These are phyloP conservation scores for Oeneis ivallda DNA, from an alignment of 2,888 invertebrate genomes.

Conservation along the genomic window DNA sequence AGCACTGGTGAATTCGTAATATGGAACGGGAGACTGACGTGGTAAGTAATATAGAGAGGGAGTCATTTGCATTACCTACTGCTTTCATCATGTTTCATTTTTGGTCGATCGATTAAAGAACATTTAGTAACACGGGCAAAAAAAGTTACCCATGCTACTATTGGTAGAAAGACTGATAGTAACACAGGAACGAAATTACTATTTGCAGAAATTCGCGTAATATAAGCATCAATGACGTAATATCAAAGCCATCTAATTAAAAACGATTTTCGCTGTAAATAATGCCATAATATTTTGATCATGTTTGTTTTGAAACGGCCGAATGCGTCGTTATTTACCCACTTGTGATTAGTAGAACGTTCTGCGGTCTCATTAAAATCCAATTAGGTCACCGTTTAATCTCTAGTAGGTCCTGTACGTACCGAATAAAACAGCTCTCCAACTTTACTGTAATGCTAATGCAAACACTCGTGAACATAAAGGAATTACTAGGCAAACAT, in stretches of 20 bases:
- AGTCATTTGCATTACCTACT: not conserved
- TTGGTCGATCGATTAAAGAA: too few species aligned
- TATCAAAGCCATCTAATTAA: not conserved
- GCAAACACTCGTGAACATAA: constrained; percentile 20
- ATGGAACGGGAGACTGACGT: too few species aligned
- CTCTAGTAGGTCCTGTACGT: constrained; percentile 33
- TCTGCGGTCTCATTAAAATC: constrained; percentile 59
- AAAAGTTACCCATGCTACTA: too few species aligned
- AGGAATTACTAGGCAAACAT: not conserved
- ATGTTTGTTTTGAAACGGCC: constrained; percentile 8
- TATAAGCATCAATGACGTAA: too few species aligned
- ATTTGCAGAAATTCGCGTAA: too few species aligned
- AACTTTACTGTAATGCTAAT: constrained; percentile 24
- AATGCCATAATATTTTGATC: constrained; percentile 2
- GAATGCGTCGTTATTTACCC: constrained; percentile 28
- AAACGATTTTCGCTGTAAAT: not conserved
- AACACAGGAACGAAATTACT: not conserved
- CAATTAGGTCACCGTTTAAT: constrained; percentile 60
- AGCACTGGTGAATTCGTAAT: too few species aligned
- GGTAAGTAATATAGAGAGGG: too few species aligned
- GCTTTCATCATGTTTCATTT: too few species aligned
- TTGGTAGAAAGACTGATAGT: too few species aligned
- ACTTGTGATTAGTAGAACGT: constrained; percentile 43
- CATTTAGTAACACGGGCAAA: too few species aligned
- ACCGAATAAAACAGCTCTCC: constrained; percentile 29